Percentiles rank a stretch among this genome's conserved stretches.
Conservation (phyloP, 2,888 invertebrate genomes). For the Orgyia antiqua region DNA sequence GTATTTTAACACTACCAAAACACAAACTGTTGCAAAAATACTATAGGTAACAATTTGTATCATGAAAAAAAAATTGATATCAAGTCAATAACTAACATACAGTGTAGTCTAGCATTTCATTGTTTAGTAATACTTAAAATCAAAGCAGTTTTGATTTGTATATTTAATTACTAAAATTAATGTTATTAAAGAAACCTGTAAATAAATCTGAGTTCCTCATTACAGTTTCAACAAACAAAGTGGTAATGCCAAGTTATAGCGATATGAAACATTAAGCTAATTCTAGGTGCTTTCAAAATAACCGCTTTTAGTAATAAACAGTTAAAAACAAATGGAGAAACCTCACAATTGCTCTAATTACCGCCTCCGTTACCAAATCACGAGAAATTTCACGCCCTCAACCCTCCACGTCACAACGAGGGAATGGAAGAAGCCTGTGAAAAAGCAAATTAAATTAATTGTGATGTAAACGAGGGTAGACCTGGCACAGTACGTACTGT, state of each 20-base stretch:
- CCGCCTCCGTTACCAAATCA: slow-evolving; percentile 70
- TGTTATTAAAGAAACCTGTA: no score
- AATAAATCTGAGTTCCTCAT: no score
- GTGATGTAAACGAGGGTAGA: slow-evolving; percentile 73
- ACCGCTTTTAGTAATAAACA: slow-evolving; percentile 54
- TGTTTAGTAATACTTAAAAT: no score
- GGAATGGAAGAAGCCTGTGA: slow-evolving; percentile 73
- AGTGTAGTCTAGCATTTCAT: no score
- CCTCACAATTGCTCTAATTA: slow-evolving; percentile 72
- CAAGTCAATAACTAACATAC: no score
- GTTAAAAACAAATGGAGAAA: slow-evolving; percentile 68
- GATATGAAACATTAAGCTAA: slow-evolving; percentile 40
- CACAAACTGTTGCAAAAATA: no score
- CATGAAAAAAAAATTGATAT: no score
- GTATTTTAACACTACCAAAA: no score
- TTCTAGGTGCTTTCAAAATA: slow-evolving; percentile 46
- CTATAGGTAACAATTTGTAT: no score
- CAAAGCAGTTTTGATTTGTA: no score
- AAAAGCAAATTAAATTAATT: slow-evolving; percentile 77
- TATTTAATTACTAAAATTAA: no score
- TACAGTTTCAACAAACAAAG: slow-evolving; percentile 15
- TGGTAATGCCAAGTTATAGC: slow-evolving; percentile 25
- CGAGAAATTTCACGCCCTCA: slow-evolving; percentile 71
- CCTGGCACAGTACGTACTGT: slow-evolving; percentile 51
- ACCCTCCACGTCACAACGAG: slow-evolving; percentile 65